A percentile compares a stretch with the other conserved stretches of the same genome.
Evolutionary conservation across 2,113 vertebrate species (phyloP).

Genomic region (Nerophis ophidion): DNA sequence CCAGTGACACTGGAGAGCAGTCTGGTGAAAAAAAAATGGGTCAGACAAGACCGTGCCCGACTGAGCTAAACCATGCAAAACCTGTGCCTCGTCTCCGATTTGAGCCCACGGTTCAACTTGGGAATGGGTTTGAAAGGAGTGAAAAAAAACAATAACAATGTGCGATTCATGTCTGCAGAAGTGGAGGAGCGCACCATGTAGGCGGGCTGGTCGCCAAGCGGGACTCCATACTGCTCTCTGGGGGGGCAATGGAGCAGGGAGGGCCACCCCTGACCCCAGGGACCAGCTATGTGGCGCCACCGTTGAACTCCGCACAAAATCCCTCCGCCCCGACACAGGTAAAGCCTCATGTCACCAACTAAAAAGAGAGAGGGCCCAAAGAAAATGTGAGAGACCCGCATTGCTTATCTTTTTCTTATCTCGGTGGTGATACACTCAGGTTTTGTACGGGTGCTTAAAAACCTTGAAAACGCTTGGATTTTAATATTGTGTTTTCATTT

Average conservation of each 20-base stretch:
- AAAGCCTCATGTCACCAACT: background rate
- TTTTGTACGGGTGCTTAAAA: no score
- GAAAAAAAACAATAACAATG: background rate
- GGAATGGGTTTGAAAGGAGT: conserved; percentile 17
- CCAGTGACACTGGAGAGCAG: conserved; percentile 37
- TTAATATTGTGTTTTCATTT: no score
- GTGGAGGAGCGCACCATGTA: conserved; percentile 63
- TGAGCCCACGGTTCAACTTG: background rate
- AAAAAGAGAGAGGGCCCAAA: no score
- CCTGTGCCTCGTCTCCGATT: conserved; percentile 21
- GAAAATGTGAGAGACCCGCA: no score
- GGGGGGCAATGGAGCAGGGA: conserved; percentile 68
- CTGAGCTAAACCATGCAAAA: conserved; percentile 2
- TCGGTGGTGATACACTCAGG: no score
- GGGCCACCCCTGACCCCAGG: conserved; percentile 56
- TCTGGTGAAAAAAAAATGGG: conserved; percentile 64
- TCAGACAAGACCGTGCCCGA: conserved; percentile 55
- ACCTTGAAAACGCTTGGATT: no score
- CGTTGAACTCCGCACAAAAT: conserved; percentile 47
- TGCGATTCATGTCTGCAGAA: conserved; percentile 37
- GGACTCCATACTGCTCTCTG: conserved; percentile 60
- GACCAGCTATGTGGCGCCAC: conserved; percentile 51
- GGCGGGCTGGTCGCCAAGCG: conserved; percentile 42
- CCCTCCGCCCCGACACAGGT: conserved; percentile 52
- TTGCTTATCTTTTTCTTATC: no score